Conservation (phyloP, 2,888 invertebrate species). For the Agonopterix heracliana region DNA sequence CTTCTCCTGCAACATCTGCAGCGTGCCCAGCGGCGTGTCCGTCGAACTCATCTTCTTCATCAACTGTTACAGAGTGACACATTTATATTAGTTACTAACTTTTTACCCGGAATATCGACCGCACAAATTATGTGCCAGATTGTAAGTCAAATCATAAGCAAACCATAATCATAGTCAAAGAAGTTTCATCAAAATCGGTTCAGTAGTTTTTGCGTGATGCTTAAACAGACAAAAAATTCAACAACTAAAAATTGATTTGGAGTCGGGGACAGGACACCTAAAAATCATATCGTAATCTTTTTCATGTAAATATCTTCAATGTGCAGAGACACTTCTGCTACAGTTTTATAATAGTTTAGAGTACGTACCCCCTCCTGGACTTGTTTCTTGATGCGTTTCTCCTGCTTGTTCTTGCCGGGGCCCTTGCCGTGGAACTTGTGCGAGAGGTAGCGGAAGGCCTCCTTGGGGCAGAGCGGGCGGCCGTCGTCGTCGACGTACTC, state of each 20-base stretch:
- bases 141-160: too few species aligned
- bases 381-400: constrained; percentile 95
- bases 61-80: constrained; percentile 64
- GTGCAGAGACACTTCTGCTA: too few species aligned
- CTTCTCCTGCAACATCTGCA: constrained; percentile 95
- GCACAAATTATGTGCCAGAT: too few species aligned
- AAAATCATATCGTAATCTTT: too few species aligned
- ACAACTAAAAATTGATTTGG: background rate
- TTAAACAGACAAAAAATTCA: too few species aligned
- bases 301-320: too few species aligned
- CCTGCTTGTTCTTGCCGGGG: constrained; percentile 98
- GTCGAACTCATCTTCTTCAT: constrained; percentile 99
- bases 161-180: too few species aligned
- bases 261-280: too few species aligned
- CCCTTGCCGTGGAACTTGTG: constrained; percentile 99
- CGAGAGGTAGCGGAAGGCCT: constrained; percentile 96
- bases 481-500: constrained; percentile 99
- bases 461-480: constrained; percentile 92
- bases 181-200: too few species aligned
- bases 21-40: constrained; percentile 96
- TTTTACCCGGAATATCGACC: too few species aligned
- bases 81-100: constrained; percentile 1
- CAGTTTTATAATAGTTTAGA: too few species aligned
- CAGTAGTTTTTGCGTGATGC: too few species aligned
- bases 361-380: constrained; percentile 90